phyloP scores from a whole-genome alignment of 1,140 invertebrate genomes.

The Drosophila ambigua region DNA sequence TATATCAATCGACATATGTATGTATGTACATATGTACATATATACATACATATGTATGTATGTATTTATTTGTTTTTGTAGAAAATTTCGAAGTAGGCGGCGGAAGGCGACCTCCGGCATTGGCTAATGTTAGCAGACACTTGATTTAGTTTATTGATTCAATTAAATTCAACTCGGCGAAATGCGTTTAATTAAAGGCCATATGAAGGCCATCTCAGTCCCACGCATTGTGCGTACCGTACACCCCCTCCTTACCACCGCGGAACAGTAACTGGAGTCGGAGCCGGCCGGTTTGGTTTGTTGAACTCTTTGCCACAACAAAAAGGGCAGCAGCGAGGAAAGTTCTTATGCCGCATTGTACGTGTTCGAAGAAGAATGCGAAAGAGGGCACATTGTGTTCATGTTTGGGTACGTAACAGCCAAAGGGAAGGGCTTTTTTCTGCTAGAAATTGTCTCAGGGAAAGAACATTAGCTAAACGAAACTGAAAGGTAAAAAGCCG shows the following conservation, averaged over 20 bases:
- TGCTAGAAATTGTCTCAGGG: too few relatives aligned
- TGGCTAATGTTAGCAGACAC: constrained; percentile 21
- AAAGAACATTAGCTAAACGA: too few relatives aligned
- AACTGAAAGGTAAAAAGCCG: too few relatives aligned
- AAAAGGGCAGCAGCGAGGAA: not conserved
- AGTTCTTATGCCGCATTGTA: not conserved
- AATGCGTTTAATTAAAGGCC: constrained; percentile 68
- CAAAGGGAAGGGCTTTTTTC: not conserved
- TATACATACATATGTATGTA: too few relatives aligned
- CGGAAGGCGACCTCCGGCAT: not conserved
- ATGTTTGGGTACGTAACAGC: too few relatives aligned
- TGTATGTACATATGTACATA: too few relatives aligned
- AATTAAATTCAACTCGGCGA: constrained; percentile 62
- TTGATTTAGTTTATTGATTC: constrained; percentile 68
- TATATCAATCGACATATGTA: too few relatives aligned
- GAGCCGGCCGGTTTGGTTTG: constrained; percentile 14
- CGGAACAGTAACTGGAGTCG: constrained; percentile 9
- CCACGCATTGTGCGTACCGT: constrained; percentile 35
- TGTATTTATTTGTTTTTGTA: not conserved
- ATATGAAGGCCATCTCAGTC: constrained; percentile 44
- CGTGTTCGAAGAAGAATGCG: too few relatives aligned
- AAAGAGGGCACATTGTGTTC: too few relatives aligned
- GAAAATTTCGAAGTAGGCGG: constrained; percentile 9
- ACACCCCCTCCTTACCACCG: not conserved
- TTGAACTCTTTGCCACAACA: constrained; percentile 31